Evolutionary conservation across 2,113 vertebrate genomes (phyloP), one percentile per base, ranked within the genome.

Genomic region (Eleginops maclovinus): DNA sequence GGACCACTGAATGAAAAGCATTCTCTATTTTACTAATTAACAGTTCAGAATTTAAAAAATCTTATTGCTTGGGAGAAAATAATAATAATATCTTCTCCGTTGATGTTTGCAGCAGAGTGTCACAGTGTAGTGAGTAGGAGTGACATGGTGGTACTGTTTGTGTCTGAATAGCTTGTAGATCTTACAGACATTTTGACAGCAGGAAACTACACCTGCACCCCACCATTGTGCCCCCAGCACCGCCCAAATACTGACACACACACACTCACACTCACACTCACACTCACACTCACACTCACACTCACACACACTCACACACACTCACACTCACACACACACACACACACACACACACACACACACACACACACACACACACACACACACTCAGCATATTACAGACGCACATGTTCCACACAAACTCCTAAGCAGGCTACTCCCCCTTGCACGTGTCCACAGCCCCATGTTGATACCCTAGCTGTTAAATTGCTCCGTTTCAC

Each of bases 401-500:
- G 62, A 79, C 55, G 36, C 83, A 85, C 79, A 82, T 77, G 61
- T 31, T 82, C 71, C 63, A 81, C 77, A 90, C 85, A 73, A 83
- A 91, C 89, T 91, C 87, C 71, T 24, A 69, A 89, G 88, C 88
- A 83, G 83, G 83, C 86, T 85, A 91, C 89, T 82, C 95, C 94
- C 95, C 96, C 96, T 86, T 92, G 91, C 93, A 94, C 92, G 88
- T 94, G 93, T 91, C 92, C 89, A 89, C 87, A 92, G 91, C 94
- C 93, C 93, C 94, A 94, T 94, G 94, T 94, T 92, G 93, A 91
- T 93, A 94, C 92, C 91, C 90, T 94, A 89, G 93, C 94, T 94
- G 94, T 94, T 95, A 94, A 95, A 94, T 95, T 93, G 93, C 94
- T 93, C 91, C 87, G 90, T 95, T 94, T 94, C 93, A 93, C 94